phyloP scores from a whole-genome alignment of 2,113 vertebrate genomes.

The Puntigrus tetrazona region DNA sequence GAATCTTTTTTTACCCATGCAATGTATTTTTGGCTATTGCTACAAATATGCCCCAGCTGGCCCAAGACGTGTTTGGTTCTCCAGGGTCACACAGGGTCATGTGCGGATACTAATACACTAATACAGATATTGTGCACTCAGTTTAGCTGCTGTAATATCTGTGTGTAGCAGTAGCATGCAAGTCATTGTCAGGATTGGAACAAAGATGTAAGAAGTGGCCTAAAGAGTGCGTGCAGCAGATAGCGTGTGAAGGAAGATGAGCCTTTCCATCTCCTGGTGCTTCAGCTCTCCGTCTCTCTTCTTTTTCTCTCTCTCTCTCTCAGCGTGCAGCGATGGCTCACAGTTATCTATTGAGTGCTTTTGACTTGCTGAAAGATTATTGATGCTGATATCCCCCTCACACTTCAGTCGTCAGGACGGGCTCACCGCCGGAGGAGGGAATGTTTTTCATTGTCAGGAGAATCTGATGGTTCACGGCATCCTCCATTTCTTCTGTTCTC shows the following conservation, averaged over 20 bases:
- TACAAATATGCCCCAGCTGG: no score
- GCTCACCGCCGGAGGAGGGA: slow-evolving; percentile 59
- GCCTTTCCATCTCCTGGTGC: slow-evolving; percentile 25
- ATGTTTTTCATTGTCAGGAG: slow-evolving; percentile 77
- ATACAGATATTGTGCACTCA: background rate
- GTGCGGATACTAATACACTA: background rate
- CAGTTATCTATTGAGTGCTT: slow-evolving; percentile 75
- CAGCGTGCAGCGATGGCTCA: slow-evolving; percentile 68
- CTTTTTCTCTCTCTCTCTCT: no score
- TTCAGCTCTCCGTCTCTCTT: slow-evolving; percentile 18
- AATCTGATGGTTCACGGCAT: slow-evolving; percentile 65
- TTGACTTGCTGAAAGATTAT: slow-evolving; percentile 79
- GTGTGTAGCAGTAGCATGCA: background rate
- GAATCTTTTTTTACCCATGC: no score
- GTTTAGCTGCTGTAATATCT: background rate
- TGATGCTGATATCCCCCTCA: slow-evolving; percentile 77
- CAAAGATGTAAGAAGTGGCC: slow-evolving; percentile 31
- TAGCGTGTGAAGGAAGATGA: slow-evolving; percentile 19
- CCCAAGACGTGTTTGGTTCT: no score
- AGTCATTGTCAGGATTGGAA: background rate
- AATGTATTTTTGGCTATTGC: no score
- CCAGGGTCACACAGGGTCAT: background rate
- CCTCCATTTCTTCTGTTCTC: slow-evolving; percentile 62
- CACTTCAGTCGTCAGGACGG: slow-evolving; percentile 54
- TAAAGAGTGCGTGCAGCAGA: slow-evolving; percentile 29